Conservation (phyloP, 2,888 invertebrate species). For the Melanostoma mellinum region DNA sequence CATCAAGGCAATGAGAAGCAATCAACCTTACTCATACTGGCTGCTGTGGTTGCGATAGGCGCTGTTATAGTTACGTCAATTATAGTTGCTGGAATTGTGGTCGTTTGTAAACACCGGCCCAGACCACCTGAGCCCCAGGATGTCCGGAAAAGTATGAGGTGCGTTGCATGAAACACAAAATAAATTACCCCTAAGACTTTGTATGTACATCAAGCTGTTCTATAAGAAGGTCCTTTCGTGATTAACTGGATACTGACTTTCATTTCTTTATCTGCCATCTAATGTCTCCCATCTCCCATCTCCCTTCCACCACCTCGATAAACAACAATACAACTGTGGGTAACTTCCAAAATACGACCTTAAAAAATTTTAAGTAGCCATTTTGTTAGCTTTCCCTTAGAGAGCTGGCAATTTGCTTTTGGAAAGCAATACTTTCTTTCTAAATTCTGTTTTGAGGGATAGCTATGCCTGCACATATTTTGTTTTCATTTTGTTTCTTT, state of each 20-base stretch:
- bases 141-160: constrained; percentile 82
- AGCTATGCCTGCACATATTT: constrained; percentile 21
- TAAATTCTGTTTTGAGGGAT: constrained; percentile 39
- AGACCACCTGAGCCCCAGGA: constrained; percentile 82
- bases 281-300: no score
- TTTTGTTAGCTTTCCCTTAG: constrained; percentile 14
- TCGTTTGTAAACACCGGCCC: constrained; percentile 82
- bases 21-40: constrained; percentile 81
- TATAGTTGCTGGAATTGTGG: constrained; percentile 82
- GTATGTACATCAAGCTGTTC: not conserved
- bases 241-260: constrained; percentile 35
- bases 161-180: constrained; percentile 73
- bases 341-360: constrained; percentile 17
- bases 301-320: not conserved
- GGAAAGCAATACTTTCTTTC: constrained; percentile 15
- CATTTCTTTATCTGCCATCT: constrained; percentile 1
- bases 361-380: constrained; percentile 14
- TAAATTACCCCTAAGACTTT: constrained; percentile 30
- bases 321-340: no score
- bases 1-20: constrained; percentile 81
- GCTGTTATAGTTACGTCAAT: constrained; percentile 82
- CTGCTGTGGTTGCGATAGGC: constrained; percentile 82
- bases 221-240: constrained; percentile 19
- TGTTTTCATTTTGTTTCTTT: constrained; percentile 9
- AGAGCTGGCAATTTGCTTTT: constrained; percentile 40